Percentiles rank a stretch among this genome's conserved stretches.
Evolutionary conservation across 2,113 vertebrate genomes (phyloP).

Genomic region (Tragelaphus strepsiceros): DNA sequence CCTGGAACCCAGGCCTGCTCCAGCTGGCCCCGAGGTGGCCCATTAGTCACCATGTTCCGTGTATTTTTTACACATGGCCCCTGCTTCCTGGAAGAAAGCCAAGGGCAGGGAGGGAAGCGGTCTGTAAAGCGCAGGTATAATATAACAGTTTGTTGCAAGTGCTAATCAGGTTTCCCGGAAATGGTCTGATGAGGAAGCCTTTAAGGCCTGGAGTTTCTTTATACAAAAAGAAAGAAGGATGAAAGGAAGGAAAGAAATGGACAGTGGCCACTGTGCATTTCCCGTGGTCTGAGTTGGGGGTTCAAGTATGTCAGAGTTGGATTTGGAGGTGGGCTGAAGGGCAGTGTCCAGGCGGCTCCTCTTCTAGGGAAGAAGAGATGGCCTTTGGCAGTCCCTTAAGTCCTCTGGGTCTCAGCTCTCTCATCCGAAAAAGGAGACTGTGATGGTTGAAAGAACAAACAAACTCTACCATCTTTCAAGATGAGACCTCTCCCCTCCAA

Average conservation of each 20-base stretch:
- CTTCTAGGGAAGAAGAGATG: background rate
- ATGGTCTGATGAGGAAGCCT: background rate
- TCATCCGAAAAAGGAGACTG: background rate
- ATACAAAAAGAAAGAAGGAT: background rate
- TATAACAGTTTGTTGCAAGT: slow-evolving; percentile 43
- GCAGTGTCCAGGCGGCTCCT: background rate
- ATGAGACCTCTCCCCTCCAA: background rate
- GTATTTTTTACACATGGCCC: background rate
- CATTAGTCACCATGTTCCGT: background rate
- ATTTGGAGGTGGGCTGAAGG: background rate
- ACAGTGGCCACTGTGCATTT: background rate
- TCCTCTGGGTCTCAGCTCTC: background rate
- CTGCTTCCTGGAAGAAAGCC: background rate
- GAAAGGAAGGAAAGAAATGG: background rate
- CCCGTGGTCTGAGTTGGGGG: fast-evolving
- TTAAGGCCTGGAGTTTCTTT: background rate
- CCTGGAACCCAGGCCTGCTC: background rate
- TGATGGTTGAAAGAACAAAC: background rate
- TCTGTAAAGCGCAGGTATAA: background rate
- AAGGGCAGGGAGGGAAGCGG: background rate
- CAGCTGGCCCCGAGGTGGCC: background rate
- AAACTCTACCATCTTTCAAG: background rate
- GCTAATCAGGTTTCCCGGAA: slow-evolving; percentile 20
- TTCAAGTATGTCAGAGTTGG: background rate
- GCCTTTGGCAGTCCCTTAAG: background rate